phyloP scores from a whole-genome alignment of 2,797 vertebrate species.

The Centroberyx gerrardi region DNA sequence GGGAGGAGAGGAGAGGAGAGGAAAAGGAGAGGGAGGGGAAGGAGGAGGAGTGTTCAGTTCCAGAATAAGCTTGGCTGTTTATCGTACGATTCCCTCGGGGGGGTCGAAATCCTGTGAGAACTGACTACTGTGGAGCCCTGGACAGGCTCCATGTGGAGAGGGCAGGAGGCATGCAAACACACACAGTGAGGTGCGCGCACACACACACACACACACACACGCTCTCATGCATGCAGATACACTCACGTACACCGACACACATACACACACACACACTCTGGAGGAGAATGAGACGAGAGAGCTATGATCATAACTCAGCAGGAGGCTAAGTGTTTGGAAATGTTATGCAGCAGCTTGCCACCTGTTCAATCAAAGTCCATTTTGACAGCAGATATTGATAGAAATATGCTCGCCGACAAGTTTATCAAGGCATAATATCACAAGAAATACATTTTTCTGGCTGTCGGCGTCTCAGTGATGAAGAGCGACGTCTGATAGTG shows the following conservation, averaged over 20 bases:
- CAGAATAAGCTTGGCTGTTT: conserved; percentile 75
- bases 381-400: conserved; percentile 48
- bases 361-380: conserved; percentile 46
- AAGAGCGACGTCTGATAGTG: conserved; percentile 45
- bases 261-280: conserved; percentile 24
- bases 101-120: conserved; percentile 78
- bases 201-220: conserved; percentile 19
- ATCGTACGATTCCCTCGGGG: conserved; percentile 72
- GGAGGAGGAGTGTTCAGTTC: conserved; percentile 33
- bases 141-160: conserved; percentile 61
- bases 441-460: conserved; percentile 41
- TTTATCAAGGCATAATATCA: conserved; percentile 35
- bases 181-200: conserved; percentile 7
- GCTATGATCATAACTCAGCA: conserved; percentile 35
- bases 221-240: background rate
- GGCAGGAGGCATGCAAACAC: conserved; percentile 15
- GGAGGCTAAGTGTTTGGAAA: conserved; percentile 28
- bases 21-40: background rate
- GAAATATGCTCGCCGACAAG: conserved; percentile 37
- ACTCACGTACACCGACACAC: conserved; percentile 8
- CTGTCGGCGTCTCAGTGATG: conserved; percentile 47
- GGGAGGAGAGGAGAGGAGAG: conserved; percentile 9
- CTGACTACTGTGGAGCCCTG: conserved; percentile 80
- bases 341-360: conserved; percentile 27
- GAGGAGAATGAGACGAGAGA: background rate